Conservation (phyloP, 2,113 vertebrate species). For the Hemicordylus capensis region DNA sequence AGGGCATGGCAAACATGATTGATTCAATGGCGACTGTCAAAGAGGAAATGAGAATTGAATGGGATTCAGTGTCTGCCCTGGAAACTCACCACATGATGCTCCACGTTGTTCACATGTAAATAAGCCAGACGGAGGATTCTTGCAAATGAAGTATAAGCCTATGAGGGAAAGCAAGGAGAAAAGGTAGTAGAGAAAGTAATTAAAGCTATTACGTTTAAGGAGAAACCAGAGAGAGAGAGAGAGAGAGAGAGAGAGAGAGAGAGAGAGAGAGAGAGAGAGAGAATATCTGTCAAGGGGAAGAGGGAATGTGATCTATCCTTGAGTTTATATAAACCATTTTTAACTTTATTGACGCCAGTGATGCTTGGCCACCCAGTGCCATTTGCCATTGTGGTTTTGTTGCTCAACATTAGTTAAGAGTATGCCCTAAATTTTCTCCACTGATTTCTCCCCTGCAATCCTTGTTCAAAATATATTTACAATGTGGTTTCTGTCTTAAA, state of each 20-base stretch:
- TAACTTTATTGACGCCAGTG: background rate
- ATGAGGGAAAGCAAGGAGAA: slow-evolving; percentile 51
- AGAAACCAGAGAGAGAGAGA: too few relatives aligned
- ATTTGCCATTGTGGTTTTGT: background rate
- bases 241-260: too few relatives aligned
- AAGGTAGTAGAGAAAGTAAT: slow-evolving; percentile 58
- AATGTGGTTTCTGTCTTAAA: background rate
- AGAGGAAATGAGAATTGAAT: slow-evolving; percentile 91
- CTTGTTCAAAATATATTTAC: background rate
- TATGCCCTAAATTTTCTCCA: background rate
- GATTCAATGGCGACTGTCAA: slow-evolving; percentile 87
- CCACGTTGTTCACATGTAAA: slow-evolving; percentile 94
- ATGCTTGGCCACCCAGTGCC: background rate
- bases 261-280: too few relatives aligned
- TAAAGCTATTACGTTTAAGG: background rate
- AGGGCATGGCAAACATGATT: slow-evolving; percentile 85
- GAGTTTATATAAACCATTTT: background rate
- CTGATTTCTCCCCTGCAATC: background rate
- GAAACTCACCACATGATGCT: slow-evolving; percentile 87
- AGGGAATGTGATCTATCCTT: background rate
- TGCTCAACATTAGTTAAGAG: background rate
- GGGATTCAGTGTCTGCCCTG: slow-evolving; percentile 82
- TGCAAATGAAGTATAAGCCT: slow-evolving; percentile 75
- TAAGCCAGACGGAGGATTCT: slow-evolving; percentile 81
- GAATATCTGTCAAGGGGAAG: too few relatives aligned